Base-by-base conservation (phyloP, 2,888 invertebrate genomes). In the Pristionchus exspectatus region DNA sequence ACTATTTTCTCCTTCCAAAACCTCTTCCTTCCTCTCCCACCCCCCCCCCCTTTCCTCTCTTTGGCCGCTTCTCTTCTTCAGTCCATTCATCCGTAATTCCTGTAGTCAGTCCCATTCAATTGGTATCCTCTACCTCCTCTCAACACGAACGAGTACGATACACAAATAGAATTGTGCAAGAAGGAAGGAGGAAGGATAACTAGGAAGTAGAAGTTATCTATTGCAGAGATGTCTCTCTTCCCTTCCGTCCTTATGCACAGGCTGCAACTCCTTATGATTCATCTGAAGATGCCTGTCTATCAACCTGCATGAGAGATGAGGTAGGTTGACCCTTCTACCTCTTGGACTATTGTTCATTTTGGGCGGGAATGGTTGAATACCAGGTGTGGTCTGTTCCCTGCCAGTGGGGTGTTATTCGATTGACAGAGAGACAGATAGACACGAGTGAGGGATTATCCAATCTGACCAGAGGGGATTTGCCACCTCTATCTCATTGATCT, bases 201-300 rank as follows among this genome's bases (percentile, higher is more conserved):
- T 16, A 18, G 3, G 16, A 16, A 27, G 16, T n/a, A 38, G 50
- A 81, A 59, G 30, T 59, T 14, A 9, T 85, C 56, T 18, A 30
- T 9, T 66, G 7, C 72, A 87, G 95, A 21, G 95, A 95, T 85
- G 92, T 95, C 50, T 92, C 91, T 14, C 90, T 94, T 3, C 92
- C 93, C 30, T 77, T 91, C 30, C 90, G 92, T 74, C 95, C 95
- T 5, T 94, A 94, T 90, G 93, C 93, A 24, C 92, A 94, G 91
- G 94, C 93, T 14, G 90, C 91, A n/a, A 92, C 93, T 77, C 92
- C 93, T 2, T 95, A 94, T 63, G 94, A 94, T 72, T 91, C 91
- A 0, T 93, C 93, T 24, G 94, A 95, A 85, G 95, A 95, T 83
- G 84, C 93, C 56, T 95, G 95, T 88, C 90, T 95, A 63, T 94